Percentiles rank a stretch among this genome's conserved stretches.
Conservation (phyloP, 2,888 invertebrate genomes). For the Apamea anceps region DNA sequence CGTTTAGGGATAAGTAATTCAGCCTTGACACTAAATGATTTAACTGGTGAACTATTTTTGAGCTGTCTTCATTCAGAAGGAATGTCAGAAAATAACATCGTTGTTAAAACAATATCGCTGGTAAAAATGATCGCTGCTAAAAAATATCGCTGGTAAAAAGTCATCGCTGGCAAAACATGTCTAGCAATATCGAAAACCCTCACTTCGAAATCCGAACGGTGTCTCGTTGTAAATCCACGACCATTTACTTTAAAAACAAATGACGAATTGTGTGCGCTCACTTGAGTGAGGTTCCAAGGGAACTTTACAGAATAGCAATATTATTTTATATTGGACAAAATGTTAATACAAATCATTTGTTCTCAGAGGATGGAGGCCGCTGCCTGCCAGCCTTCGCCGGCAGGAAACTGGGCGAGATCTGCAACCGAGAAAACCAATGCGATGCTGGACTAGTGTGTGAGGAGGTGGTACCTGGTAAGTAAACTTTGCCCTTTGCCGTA, state of each 20-base stretch:
- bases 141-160: neutral
- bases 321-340: neutral
- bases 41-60: neutral
- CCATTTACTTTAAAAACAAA: neutral
- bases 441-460: slow-evolving; percentile 95
- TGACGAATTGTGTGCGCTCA: neutral
- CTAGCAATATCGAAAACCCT: neutral
- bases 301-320: neutral
- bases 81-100: neutral
- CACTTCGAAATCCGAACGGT: neutral
- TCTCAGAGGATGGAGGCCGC: slow-evolving; percentile 85
- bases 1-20: neutral
- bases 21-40: neutral
- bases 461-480: slow-evolving; percentile 91
- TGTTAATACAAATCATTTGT: neutral
- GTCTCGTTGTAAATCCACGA: neutral
- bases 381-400: slow-evolving; percentile 90
- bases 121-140: neutral
- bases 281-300: neutral
- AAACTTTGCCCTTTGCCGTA: slow-evolving; percentile 16
- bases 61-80: neutral
- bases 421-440: slow-evolving; percentile 95
- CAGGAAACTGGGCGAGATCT: slow-evolving; percentile 95
- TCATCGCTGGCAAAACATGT: neutral
- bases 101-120: neutral